A percentile compares a stretch with the other conserved stretches of the same genome.
Conservation (phyloP, 1,140 invertebrate genomes). For the Conus betulinus region DNA sequence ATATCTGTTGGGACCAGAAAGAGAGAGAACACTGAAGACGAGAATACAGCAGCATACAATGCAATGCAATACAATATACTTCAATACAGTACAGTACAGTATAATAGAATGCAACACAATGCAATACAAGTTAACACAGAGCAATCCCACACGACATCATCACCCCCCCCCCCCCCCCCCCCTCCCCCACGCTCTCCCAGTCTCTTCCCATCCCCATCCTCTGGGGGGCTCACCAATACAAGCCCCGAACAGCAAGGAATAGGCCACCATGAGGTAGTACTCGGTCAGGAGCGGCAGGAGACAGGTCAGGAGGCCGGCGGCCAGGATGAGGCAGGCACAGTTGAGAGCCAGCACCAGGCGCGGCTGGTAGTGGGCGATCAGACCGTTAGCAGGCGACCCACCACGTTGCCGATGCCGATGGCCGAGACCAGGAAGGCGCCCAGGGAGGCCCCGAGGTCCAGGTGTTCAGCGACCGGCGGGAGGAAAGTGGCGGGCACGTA, state of each 20-base stretch:
- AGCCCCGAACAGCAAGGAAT: conserved; percentile 89
- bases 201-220: background rate
- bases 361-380: conserved; percentile 76
- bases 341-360: conserved; percentile 83
- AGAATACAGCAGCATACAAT: too few relatives aligned
- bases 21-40: too few relatives aligned
- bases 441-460: conserved; percentile 78
- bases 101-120: too few relatives aligned
- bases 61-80: too few relatives aligned
- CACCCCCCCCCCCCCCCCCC: background rate
- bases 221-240: conserved; percentile 83
- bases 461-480: conserved; percentile 30
- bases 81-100: too few relatives aligned
- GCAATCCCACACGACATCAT: too few relatives aligned
- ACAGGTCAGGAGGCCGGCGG: conserved; percentile 90
- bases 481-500: conserved; percentile 57
- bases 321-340: conserved; percentile 80
- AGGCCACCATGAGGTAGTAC: conserved; percentile 84
- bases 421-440: conserved; percentile 90
- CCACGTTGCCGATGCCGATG: conserved; percentile 81
- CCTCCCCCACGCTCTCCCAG: background rate
- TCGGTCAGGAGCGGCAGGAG: conserved; percentile 82
- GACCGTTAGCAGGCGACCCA: conserved; percentile 80
- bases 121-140: too few relatives aligned
- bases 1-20: too few relatives aligned